phyloP scores from a whole-genome alignment of 2,797 vertebrate species.

The Semaprochilodus insignis region DNA sequence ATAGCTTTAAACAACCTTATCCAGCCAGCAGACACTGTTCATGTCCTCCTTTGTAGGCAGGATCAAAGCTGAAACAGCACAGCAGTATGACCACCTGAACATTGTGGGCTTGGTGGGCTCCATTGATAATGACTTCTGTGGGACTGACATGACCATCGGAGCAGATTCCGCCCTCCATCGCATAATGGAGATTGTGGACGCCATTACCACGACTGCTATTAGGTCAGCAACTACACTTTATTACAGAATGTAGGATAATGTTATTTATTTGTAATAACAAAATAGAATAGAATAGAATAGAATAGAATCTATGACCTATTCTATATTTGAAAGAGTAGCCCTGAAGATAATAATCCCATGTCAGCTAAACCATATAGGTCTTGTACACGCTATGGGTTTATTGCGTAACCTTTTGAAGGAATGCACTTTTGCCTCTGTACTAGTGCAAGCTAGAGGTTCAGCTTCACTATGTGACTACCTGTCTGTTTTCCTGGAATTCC shows the following conservation, averaged over 20 bases:
- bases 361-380: not conserved
- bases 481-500: not conserved
- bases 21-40: not conserved
- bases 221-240: conserved; percentile 75
- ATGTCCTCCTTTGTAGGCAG: conserved; percentile 74
- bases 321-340: not conserved
- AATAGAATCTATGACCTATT: not conserved
- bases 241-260: not conserved
- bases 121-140: conserved; percentile 97
- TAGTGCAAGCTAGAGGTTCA: not conserved
- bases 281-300: no score
- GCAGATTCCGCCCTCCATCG: conserved; percentile 93
- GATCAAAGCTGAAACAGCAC: conserved; percentile 83
- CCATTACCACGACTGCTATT: conserved; percentile 93
- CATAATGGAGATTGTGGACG: conserved; percentile 93
- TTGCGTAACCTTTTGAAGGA: conserved; percentile 5
- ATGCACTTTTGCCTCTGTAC: not conserved
- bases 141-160: conserved; percentile 97
- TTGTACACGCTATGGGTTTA: not conserved
- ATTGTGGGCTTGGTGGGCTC: conserved; percentile 95
- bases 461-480: not conserved
- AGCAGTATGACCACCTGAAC: conserved; percentile 84
- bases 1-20: not conserved
- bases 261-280: not conserved
- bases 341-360: not conserved